Conservation (phyloP, 2,888 invertebrate genomes). For the Podotricha telesiphe region DNA sequence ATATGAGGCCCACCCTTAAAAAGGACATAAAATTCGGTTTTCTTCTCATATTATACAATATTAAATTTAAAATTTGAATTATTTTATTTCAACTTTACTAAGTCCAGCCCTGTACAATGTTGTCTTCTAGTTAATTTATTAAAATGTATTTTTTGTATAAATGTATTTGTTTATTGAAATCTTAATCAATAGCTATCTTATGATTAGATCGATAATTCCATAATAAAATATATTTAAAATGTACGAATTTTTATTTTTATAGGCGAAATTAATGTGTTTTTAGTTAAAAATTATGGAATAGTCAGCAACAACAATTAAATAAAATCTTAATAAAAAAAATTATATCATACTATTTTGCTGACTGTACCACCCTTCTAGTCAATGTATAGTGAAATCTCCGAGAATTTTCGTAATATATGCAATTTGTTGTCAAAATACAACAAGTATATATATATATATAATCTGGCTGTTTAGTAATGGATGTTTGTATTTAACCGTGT, state of each 20-base stretch:
- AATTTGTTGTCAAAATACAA: conserved; percentile 36
- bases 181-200: background rate
- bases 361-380: conserved; percentile 18
- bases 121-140: background rate
- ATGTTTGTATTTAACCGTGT: conserved; percentile 55
- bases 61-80: background rate
- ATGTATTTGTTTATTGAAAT: background rate
- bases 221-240: conserved; percentile 3
- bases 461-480: conserved; percentile 37
- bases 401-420: conserved; percentile 27
- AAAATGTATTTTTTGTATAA: background rate
- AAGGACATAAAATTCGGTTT: background rate
- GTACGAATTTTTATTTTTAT: conserved; percentile 13
- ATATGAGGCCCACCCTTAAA: background rate
- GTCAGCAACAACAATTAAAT: conserved; percentile 12
- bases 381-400: conserved; percentile 25
- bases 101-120: background rate
- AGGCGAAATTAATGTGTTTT: background rate
- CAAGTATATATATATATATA: conserved; percentile 14
- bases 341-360: conserved; percentile 18
- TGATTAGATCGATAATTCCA: conserved; percentile 3
- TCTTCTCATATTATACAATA: background rate
- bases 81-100: background rate
- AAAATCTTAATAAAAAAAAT: background rate
- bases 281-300: background rate